Evolutionary conservation across 2,888 invertebrate species (phyloP).

Genomic region (Caenorhabditis drosophilae): DNA sequence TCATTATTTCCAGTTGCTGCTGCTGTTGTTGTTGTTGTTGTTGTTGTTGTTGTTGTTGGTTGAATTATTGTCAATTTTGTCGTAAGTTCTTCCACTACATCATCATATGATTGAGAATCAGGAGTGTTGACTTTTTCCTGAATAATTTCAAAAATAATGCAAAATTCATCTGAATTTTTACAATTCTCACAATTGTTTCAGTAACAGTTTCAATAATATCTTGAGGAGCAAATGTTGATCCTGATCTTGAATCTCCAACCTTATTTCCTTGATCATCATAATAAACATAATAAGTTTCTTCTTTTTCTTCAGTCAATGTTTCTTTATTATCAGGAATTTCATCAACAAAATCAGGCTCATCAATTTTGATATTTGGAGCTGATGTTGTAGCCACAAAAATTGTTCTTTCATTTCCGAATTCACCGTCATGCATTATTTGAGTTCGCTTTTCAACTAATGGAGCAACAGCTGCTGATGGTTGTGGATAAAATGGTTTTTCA

Average conservation of each 20-base stretch:
- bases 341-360: slow-evolving; percentile 12
- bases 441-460: too few species aligned
- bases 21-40: neutral
- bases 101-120: slow-evolving; percentile 25
- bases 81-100: slow-evolving; percentile 23
- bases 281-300: slow-evolving; percentile 36
- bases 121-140: too few species aligned
- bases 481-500: too few species aligned
- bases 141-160: too few species aligned
- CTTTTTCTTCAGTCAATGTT: slow-evolving; percentile 19
- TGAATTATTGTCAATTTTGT: slow-evolving; percentile 3
- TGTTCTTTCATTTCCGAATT: slow-evolving; percentile 4
- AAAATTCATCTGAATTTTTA: neutral
- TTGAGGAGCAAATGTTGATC: slow-evolving; percentile 31
- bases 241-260: slow-evolving; percentile 31
- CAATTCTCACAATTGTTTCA: neutral
- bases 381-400: neutral
- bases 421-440: too few species aligned
- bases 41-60: neutral
- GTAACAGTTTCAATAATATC: slow-evolving; percentile 3
- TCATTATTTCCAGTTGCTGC: neutral
- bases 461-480: too few species aligned
- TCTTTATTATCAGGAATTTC: slow-evolving; percentile 24
- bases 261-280: slow-evolving; percentile 38
- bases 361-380: slow-evolving; percentile 4